Conservation (phyloP, 1,140 invertebrate species). For the Ceratosolen solmsi region DNA sequence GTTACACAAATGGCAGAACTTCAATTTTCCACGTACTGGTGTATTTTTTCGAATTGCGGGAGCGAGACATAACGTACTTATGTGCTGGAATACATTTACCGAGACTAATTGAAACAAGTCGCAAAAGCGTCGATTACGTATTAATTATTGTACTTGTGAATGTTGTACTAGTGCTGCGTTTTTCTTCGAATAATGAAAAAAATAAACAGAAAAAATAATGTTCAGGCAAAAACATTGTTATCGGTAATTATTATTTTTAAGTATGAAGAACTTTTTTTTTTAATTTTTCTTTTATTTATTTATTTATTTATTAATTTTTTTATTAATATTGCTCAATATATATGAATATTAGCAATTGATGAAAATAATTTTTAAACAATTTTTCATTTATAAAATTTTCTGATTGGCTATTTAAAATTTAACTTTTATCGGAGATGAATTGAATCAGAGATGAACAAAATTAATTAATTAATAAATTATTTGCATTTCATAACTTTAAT, state of each 20-base stretch:
- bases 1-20: conserved; percentile 9
- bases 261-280: background rate
- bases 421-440: no score
- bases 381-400: no score
- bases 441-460: no score
- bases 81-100: background rate
- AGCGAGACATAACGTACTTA: background rate
- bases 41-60: conserved; percentile 3
- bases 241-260: background rate
- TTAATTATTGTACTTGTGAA: conserved; percentile 52
- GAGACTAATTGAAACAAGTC: conserved; percentile 16
- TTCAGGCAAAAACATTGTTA: background rate
- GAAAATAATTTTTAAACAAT: no score
- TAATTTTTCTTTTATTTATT: no score
- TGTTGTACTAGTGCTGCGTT: background rate
- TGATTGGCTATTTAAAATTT: no score
- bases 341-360: no score
- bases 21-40: conserved; percentile 14
- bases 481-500: no score
- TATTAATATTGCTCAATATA: no score
- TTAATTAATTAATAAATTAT: no score
- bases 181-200: background rate
- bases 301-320: no score
- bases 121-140: conserved; percentile 59
- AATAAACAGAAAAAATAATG: background rate